Evolutionary conservation across 1,140 invertebrate genomes (phyloP).

Genomic region (Charaxes varanes): DNA sequence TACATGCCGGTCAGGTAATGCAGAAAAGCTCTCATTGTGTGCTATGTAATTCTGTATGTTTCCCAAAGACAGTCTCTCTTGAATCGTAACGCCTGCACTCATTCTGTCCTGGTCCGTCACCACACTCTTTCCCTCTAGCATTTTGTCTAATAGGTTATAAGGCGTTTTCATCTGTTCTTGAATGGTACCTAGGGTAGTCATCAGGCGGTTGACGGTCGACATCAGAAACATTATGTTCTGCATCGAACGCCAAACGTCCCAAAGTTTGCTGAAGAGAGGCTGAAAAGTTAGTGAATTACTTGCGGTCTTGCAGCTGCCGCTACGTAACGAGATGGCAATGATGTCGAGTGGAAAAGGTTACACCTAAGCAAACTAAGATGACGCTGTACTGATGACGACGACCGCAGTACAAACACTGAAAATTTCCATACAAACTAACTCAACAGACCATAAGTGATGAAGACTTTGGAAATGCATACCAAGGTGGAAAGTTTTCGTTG

Average conservation of each 20-base stretch:
- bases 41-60: slow-evolving; percentile 36
- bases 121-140: slow-evolving; percentile 38
- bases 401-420: too few relatives aligned
- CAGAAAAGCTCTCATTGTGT: slow-evolving; percentile 18
- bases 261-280: slow-evolving; percentile 79
- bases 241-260: slow-evolving; percentile 77
- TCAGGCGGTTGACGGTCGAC: slow-evolving; percentile 75
- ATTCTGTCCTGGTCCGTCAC: slow-evolving; percentile 33
- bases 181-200: slow-evolving; percentile 67
- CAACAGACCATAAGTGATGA: too few relatives aligned
- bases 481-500: too few relatives aligned
- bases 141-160: slow-evolving; percentile 32
- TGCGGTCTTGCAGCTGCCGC: too few relatives aligned
- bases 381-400: too few relatives aligned
- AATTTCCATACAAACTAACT: too few relatives aligned
- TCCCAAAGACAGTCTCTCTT: slow-evolving; percentile 38
- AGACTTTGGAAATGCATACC: too few relatives aligned
- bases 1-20: slow-evolving; percentile 36
- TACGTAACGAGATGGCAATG: too few relatives aligned
- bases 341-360: too few relatives aligned
- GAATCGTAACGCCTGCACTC: slow-evolving; percentile 24
- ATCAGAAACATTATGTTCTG: slow-evolving; percentile 79
- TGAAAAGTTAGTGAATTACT: slow-evolving; percentile 33
- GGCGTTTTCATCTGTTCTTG: slow-evolving; percentile 63
- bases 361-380: too few relatives aligned